phyloP scores from a whole-genome alignment of 2,797 vertebrate species.

The Molossus molossus region DNA sequence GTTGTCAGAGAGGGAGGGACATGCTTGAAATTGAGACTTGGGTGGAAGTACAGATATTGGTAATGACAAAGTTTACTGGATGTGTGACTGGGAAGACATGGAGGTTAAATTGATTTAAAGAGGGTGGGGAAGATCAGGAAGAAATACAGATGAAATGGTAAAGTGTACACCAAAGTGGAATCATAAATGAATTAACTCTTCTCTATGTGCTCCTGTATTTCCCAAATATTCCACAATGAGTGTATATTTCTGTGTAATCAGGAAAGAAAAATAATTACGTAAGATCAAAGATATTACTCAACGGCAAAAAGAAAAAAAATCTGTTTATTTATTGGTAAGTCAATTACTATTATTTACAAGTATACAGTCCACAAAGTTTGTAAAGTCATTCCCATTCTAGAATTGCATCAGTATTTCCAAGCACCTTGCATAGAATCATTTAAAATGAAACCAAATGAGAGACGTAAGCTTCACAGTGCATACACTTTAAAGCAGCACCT shows the following conservation, averaged over 20 bases:
- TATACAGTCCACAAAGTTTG: background rate
- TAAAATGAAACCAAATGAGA: conserved; percentile 43
- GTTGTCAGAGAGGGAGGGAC: background rate
- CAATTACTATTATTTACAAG: background rate
- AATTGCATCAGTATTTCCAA: conserved; percentile 1
- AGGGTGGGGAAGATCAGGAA: background rate
- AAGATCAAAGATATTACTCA: conserved; percentile 1
- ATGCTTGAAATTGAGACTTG: background rate
- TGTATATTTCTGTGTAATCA: background rate
- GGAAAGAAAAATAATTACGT: background rate
- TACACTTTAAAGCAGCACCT: background rate
- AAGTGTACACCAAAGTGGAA: background rate
- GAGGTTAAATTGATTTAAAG: background rate
- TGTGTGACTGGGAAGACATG: background rate
- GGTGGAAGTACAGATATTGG: background rate
- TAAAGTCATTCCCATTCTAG: background rate
- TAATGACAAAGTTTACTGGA: background rate
- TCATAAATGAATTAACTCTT: background rate
- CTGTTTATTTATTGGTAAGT: conserved; percentile 15
- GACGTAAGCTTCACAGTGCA: background rate
- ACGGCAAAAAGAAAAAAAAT: background rate
- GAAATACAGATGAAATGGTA: background rate
- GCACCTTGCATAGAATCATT: conserved; percentile 4
- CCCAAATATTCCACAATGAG: background rate
- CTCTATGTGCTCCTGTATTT: background rate